Evolutionary conservation across 2,113 vertebrate genomes (phyloP), one percentile per base, ranked within the genome.

Genomic region (Tauraco erythrolophus): DNA sequence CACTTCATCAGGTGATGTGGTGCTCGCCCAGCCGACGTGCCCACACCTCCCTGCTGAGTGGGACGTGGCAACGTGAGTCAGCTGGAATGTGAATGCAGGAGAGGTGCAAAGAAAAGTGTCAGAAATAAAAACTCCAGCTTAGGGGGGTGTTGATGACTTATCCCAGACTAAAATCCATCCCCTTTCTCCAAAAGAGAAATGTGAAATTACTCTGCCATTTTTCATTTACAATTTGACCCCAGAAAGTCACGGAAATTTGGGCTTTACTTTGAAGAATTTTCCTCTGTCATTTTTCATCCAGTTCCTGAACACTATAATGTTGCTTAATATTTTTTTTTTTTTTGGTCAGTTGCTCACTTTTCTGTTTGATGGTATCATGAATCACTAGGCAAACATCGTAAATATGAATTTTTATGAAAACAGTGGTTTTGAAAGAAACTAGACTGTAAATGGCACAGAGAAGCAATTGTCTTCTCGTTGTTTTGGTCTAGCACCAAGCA

Each of bases 11-110:
- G 25, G 50, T 23, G 48, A 33, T 43, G 22, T 53, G 64, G 19
- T 7, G 9, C 10, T 75, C 11, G 1, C 50, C 0, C 33, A 41
- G 14, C 18, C 5, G 4, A 24, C 14, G 1, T 10, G 35, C 23
- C 60, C 65, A 15, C 14, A 2, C 17, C 12, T 56, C 0, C 4
- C n/a, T n/a, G 25, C 54, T 19, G 66, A 22, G 43, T 3, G 2
- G 24, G 66, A 31, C 0, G 1, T 28, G 54, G 25, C 28, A 10
- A 9, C 1, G 13, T 9, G 46, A 60, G 22, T 14, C 41, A 22
- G 35, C 21, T 57, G 50, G 13, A 30, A 30, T 3, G 15, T 5
- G 23, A n/a, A 14, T 12, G 27, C 22, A 24, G 31, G 23, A 37
- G 27, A 76, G 19, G 57, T 45, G 46, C 17, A 70, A 48, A 33